A percentile compares a stretch with the other conserved stretches of the same genome.
These are phyloP conservation scores for Entomobrya proxima DNA, from an alignment of 2,888 invertebrate genomes.

Conservation along the genomic window DNA sequence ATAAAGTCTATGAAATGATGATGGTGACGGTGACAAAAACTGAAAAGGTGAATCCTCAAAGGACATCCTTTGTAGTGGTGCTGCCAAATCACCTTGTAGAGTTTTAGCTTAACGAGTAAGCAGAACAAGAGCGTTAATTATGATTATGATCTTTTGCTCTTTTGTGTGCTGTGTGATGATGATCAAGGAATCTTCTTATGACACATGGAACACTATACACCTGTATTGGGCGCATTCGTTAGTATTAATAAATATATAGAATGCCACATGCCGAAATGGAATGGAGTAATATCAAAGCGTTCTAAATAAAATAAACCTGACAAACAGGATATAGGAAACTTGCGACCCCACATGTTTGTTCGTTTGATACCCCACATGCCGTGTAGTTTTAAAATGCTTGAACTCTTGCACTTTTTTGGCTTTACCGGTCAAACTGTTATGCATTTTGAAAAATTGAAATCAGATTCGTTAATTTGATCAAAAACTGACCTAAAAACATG, in stretches of 20 bases:
- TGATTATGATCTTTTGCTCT: slow-evolving; percentile 13
- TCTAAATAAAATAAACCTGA: neutral
- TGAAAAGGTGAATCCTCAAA: slow-evolving; percentile 46
- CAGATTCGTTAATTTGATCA: no score
- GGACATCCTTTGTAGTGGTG: slow-evolving; percentile 14
- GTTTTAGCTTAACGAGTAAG: slow-evolving; percentile 8
- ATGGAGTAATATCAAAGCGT: neutral
- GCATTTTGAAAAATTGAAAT: no score
- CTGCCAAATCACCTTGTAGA: slow-evolving; percentile 36
- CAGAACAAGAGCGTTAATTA: slow-evolving; percentile 38
- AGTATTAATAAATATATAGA: neutral
- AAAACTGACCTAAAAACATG: no score
- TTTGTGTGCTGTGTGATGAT: neutral
- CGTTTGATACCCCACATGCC: no score
- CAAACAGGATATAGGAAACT: no score
- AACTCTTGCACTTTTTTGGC: no score
- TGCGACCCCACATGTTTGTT: no score
- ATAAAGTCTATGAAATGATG: neutral
- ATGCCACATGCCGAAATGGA: neutral
- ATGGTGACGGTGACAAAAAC: slow-evolving; percentile 10
- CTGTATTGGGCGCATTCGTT: neutral
- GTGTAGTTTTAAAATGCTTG: no score
- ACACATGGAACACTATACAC: neutral
- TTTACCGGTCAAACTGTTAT: no score
- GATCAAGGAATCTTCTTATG: neutral